Conservation (phyloP, 1,140 invertebrate species). For the Temnothorax longispinosus region DNA sequence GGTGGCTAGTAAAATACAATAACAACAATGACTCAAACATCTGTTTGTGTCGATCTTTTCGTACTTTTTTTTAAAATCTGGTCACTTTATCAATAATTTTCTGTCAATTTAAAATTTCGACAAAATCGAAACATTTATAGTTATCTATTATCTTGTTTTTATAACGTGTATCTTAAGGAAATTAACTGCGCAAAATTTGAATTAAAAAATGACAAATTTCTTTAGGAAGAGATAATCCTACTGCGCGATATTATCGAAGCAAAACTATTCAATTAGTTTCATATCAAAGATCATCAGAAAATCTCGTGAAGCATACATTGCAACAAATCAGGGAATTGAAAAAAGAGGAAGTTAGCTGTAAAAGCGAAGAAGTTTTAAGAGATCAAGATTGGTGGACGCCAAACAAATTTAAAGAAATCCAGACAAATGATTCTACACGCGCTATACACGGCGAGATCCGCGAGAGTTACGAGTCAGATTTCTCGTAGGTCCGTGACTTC, state of each 20-base stretch:
- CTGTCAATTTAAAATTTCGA: not conserved
- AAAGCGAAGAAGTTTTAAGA: conserved; percentile 1
- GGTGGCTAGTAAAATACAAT: not conserved
- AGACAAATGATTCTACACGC: not conserved
- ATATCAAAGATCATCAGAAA: not conserved
- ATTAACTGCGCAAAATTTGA: not conserved
- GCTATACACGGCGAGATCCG: not conserved
- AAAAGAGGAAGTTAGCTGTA: not conserved
- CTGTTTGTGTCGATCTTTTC: not conserved
- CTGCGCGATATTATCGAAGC: not conserved
- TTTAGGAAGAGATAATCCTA: not conserved
- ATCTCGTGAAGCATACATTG: not conserved
- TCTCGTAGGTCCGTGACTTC: not conserved
- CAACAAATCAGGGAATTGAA: not conserved
- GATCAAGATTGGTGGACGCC: not conserved
- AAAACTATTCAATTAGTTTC: not conserved
- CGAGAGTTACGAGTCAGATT: not conserved
- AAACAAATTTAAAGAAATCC: not conserved
- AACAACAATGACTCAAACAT: not conserved
- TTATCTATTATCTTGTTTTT: not conserved
- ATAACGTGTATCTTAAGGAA: not conserved
- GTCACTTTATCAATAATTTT: not conserved
- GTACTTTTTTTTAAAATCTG: too few relatives aligned
- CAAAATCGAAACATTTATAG: not conserved
- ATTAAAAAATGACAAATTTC: not conserved